Percentiles rank a stretch among this genome's conserved stretches.
These are phyloP conservation scores for Apodemia zela DNA, from an alignment of 2,888 invertebrate genomes.

Conservation along the genomic window DNA sequence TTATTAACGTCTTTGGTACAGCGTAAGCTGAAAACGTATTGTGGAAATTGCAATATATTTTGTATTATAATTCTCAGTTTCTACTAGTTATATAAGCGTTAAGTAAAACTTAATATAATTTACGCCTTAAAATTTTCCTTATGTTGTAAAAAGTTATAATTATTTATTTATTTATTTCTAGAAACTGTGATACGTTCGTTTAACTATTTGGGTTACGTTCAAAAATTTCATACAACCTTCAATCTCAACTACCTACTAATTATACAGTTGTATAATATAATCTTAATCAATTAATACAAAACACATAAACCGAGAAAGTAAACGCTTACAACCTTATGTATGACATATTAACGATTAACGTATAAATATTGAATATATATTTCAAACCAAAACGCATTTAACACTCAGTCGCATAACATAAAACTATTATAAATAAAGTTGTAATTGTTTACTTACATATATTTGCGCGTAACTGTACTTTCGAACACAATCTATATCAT, in stretches of 20 bases:
- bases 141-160: conserved; percentile 56
- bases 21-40: not conserved
- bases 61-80: not conserved
- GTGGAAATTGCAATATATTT: conserved; percentile 10
- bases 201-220: conserved; percentile 20
- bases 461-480: not conserved
- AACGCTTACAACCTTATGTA: not conserved
- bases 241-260: not conserved
- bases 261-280: no score
- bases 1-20: not conserved
- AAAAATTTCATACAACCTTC: not conserved
- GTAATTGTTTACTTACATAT: not conserved
- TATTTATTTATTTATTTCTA: conserved; percentile 66
- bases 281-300: no score
- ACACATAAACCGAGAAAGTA: no score
- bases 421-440: not conserved
- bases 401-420: no score
- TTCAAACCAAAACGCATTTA: no score
- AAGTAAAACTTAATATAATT: conserved; percentile 29
- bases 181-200: conserved; percentile 62
- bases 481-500: not conserved
- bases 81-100: not conserved
- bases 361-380: no score
- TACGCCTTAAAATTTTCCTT: conserved; percentile 35
- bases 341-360: no score